These are phyloP conservation scores for Dolichallabes microphthalmus DNA, from an alignment of 2,113 vertebrate genomes.

Conservation along the genomic window DNA sequence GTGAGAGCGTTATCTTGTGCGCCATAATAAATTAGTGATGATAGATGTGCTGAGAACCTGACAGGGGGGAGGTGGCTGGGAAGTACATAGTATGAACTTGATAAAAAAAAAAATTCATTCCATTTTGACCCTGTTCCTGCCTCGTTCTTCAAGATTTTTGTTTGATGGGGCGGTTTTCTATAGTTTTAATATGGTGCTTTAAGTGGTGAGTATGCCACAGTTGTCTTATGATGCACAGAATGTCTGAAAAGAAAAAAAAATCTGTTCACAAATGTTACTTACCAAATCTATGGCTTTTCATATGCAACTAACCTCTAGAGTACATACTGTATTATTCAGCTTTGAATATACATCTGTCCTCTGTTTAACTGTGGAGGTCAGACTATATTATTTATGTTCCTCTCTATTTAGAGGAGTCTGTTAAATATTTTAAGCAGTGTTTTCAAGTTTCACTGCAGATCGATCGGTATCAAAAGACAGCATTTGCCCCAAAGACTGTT, in stretches of 20 bases:
- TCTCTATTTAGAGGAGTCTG: constrained; percentile 61
- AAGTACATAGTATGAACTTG: too few species aligned
- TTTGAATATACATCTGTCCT: constrained; percentile 29
- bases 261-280: constrained; percentile 5
- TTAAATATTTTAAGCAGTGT: constrained; percentile 68
- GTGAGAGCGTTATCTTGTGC: too few species aligned
- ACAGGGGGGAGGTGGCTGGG: too few species aligned
- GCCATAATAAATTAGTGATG: too few species aligned
- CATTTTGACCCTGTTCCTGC: too few species aligned
- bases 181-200: too few species aligned
- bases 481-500: constrained; percentile 64
- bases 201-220: too few species aligned
- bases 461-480: constrained; percentile 71
- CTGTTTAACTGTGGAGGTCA: constrained; percentile 42
- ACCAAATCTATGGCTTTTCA: neutral
- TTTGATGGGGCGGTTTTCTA: too few species aligned
- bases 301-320: neutral
- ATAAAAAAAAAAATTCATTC: too few species aligned
- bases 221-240: too few species aligned
- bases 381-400: constrained; percentile 54
- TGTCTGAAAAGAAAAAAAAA: neutral
- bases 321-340: constrained; percentile 30
- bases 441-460: constrained; percentile 59
- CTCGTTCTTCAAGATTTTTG: too few species aligned
- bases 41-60: too few species aligned